These are phyloP conservation scores for Corythucha ciliata DNA, from an alignment of 2,888 invertebrate genomes.

Conservation along the genomic window DNA sequence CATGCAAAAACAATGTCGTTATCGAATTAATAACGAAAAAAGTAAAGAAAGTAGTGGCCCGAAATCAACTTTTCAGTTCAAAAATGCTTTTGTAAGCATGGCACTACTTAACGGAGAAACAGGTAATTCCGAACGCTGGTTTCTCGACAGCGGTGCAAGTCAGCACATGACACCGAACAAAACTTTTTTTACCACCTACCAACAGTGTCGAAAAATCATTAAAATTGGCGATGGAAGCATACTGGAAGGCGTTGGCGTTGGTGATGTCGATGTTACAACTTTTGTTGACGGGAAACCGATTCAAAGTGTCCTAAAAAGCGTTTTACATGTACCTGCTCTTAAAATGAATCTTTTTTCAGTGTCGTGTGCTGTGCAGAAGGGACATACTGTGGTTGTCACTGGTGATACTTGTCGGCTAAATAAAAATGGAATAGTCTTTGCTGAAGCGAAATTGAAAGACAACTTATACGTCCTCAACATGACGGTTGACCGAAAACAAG, in stretches of 20 bases:
- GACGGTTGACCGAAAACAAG: background rate
- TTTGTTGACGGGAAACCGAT: background rate
- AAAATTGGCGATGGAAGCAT: slow-evolving; percentile 13
- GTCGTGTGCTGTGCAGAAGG: slow-evolving; percentile 10
- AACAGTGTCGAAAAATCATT: background rate
- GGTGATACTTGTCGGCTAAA: background rate
- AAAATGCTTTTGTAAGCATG: too few relatives aligned
- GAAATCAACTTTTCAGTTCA: too few relatives aligned
- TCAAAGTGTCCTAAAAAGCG: slow-evolving; percentile 5
- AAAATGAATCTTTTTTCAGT: slow-evolving; percentile 18
- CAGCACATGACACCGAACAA: too few relatives aligned
- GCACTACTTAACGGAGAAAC: too few relatives aligned
- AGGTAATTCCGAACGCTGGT: too few relatives aligned
- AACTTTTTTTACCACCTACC: too few relatives aligned
- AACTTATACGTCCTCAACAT: slow-evolving; percentile 1
- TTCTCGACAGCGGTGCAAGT: too few relatives aligned
- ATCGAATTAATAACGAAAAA: too few relatives aligned
- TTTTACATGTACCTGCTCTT: slow-evolving; percentile 15
- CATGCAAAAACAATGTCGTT: too few relatives aligned
- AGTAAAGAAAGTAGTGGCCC: too few relatives aligned
- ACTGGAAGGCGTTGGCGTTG: slow-evolving; percentile 1
- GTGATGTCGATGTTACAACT: slow-evolving; percentile 10
- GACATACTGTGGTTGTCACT: slow-evolving; percentile 8
- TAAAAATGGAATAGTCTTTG: background rate
- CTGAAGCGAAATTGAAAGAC: background rate